Evolutionary conservation across 2,113 vertebrate species (phyloP), one percentile per base, ranked within the genome.

Genomic region (Chlamydotis undulata): DNA sequence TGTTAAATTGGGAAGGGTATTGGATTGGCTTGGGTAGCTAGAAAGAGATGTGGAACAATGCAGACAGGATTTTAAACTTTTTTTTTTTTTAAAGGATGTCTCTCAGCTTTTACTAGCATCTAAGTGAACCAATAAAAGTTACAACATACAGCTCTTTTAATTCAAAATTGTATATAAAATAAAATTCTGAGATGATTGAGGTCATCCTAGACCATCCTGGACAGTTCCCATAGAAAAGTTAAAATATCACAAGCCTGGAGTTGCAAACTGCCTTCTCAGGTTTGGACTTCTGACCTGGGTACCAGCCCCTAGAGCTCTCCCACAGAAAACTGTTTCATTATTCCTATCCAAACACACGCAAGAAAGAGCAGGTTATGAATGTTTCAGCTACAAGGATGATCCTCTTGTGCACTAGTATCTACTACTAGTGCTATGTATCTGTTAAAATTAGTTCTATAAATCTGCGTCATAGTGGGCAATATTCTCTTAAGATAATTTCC

Each of bases 381-480:
- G 31, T 74, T 94, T 83, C 45, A 59, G 50, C 57, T 69, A 14
- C 57, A 69, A 56, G 64, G 67, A 82, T 17, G 7, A 92, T 84
- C 75, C 23, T 71, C 35, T 55, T 60, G 52, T 50, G 57, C 39
- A 33, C 37, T 70, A 33, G 10, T 57, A 67, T 35, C 35, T 35
- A 35, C 35, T 35, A 35, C 35, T 35, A 90, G 60, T 26, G 29
- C 63, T 76, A 64, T 49, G 5, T 19, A 43, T 77, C 61, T 95
- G 15, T 79, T 86, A 93, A 69, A 83, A 89, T 71, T 73, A 83
- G 65, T 85, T 75, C 55, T 91, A 69, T 68, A 88, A 93, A 90
- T 87, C 41, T 91, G 41, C 71, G 70, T 68, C 50, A 25, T 12
- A 89, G 70, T 68, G 52, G 69, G 56, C 77, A 74, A 65, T 87